Evolutionary conservation across 2,113 vertebrate genomes (phyloP).

Genomic region (Balaeniceps rex): DNA sequence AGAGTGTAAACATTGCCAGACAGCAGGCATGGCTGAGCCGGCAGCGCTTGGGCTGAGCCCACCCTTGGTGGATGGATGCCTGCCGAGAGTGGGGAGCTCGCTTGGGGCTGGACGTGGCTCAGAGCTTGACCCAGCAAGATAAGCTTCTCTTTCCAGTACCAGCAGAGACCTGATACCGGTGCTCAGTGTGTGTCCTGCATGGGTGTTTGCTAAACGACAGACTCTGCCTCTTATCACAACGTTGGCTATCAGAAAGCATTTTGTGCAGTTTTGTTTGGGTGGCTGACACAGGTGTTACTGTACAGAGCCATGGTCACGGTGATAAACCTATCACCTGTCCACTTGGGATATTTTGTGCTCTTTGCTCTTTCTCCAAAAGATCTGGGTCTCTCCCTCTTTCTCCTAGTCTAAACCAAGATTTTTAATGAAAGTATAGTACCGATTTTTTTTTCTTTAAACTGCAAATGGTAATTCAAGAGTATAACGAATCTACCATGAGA

Average conservation of each 20-base stretch:
- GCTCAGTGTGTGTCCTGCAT: fast-evolving
- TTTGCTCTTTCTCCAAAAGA: background rate
- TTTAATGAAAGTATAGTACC: background rate
- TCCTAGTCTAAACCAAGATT: background rate
- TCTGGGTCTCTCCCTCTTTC: background rate
- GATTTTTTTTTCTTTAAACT: background rate
- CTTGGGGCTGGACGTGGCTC: fast-evolving
- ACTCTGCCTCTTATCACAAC: background rate
- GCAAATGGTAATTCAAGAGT: background rate
- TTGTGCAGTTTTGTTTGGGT: background rate
- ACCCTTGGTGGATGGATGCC: background rate
- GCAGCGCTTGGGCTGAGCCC: fast-evolving
- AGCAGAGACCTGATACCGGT: fast-evolving
- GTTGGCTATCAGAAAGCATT: background rate
- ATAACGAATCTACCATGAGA: background rate
- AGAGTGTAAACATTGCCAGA: background rate
- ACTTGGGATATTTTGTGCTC: background rate
- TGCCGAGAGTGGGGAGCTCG: fast-evolving
- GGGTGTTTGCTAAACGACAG: background rate
- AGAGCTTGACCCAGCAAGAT: background rate
- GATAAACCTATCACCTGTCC: fast-evolving
- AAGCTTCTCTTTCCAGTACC: background rate
- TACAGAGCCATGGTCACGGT: fast-evolving
- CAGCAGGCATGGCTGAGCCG: fast-evolving
- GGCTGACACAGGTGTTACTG: background rate